Conservation (phyloP, 2,888 invertebrate species). For the Saturnia japonica region DNA sequence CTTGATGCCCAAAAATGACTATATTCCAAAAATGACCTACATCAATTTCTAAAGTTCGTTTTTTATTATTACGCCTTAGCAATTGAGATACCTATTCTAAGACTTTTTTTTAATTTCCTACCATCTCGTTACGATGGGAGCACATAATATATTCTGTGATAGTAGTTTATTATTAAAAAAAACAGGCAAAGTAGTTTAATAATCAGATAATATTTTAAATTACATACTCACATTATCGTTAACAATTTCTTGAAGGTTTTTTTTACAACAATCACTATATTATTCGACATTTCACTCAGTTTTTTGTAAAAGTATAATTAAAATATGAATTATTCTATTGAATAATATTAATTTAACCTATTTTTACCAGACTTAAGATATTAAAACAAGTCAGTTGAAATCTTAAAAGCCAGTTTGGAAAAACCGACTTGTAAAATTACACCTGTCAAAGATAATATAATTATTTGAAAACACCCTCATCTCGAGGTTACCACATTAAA, state of each 20-base stretch:
- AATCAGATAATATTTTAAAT: neutral
- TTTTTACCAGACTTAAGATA: too few relatives aligned
- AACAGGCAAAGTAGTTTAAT: too few relatives aligned
- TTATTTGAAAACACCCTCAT: neutral
- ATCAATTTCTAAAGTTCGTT: neutral
- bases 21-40: too few relatives aligned
- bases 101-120: neutral
- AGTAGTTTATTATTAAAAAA: neutral
- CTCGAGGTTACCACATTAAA: neutral
- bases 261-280: slow-evolving; percentile 38
- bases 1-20: too few relatives aligned
- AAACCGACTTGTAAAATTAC: neutral
- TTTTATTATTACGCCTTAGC: neutral
- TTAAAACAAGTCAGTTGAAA: neutral
- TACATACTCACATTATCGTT: slow-evolving; percentile 55
- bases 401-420: neutral
- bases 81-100: neutral
- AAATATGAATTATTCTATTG: neutral
- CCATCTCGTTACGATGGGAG: neutral
- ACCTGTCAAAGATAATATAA: neutral
- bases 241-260: slow-evolving; percentile 55
- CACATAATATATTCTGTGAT: too few relatives aligned
- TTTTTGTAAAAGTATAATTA: neutral
- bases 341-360: neutral
- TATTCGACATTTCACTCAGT: slow-evolving; percentile 34